Evolutionary conservation across 2,888 invertebrate genomes (phyloP).

Genomic region (Hemicrepidius hirtus): DNA sequence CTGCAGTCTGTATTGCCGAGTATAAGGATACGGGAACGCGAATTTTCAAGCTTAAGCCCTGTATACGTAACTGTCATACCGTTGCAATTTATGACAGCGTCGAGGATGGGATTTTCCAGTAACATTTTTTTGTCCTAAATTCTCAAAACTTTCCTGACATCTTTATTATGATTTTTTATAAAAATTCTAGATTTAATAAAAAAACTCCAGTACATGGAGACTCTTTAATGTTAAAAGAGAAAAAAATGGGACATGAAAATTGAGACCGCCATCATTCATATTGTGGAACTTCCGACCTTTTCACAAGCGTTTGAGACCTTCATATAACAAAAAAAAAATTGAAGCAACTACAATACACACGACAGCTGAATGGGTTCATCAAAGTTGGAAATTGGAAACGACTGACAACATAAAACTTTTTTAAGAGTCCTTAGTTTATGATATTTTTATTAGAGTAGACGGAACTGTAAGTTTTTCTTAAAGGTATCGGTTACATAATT

Average conservation of each 20-base stretch:
- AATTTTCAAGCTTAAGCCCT: slow-evolving; percentile 22
- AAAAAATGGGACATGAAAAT: background rate
- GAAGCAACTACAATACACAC: slow-evolving; percentile 7
- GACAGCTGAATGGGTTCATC: slow-evolving; percentile 29
- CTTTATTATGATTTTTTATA: background rate
- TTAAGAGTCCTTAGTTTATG: too few species aligned
- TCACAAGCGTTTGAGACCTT: background rate
- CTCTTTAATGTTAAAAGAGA: background rate
- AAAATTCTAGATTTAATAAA: background rate
- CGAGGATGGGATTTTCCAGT: slow-evolving; percentile 4
- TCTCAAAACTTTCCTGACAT: background rate
- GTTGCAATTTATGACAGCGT: slow-evolving; percentile 28
- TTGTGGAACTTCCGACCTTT: slow-evolving; percentile 3
- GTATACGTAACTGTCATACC: slow-evolving; percentile 37
- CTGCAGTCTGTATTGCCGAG: slow-evolving; percentile 19
- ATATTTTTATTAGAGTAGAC: too few species aligned
- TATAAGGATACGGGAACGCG: slow-evolving; percentile 2
- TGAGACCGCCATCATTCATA: background rate
- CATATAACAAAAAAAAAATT: background rate
- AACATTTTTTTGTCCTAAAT: slow-evolving; percentile 11
- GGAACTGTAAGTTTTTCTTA: too few species aligned
- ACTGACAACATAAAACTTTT: background rate
- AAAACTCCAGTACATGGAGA: background rate
- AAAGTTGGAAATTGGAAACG: slow-evolving; percentile 14
- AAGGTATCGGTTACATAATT: too few species aligned